Base-by-base conservation (phyloP, 30 jellyfish, hydroid and myxozoan genomes). In the Cassiopea xamachana region DNA sequence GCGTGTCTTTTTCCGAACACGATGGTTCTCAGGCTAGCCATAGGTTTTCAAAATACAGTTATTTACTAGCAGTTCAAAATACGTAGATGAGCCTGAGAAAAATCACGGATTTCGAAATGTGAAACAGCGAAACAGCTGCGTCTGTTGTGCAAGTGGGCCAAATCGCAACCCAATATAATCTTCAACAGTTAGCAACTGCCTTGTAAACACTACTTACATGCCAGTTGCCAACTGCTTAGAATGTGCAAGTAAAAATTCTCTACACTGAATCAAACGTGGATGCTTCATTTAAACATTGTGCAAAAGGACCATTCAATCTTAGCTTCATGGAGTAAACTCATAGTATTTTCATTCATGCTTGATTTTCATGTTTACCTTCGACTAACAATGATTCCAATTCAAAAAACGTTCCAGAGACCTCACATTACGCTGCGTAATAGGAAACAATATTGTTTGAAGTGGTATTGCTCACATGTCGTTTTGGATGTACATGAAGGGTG, bases 181-280 rank as follows among this genome's bases (percentile, higher is more conserved):
- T 27, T 27, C 39, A 27, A 27, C 39, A 27, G n/a, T 47, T 64
- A 5, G 90, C 79, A 6, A 90, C 43, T 1, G 95, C 95, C 27
- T 88, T 79, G 39, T 27, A 27, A 27, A 27, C 39, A 27, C 39
- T 27, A 27, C 39, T 27, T 27, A 27, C 39, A 73, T 48, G 16
- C 95, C 95, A 88, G 90, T 62, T 13, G 95, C 86, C 46, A 88
- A 88, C 61, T 88, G 95, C n/a, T 78, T 80, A 61, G 77, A 72
- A 50, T 79, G 95, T 27, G 76, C 95, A 88, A 10, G 79, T 69
- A 67, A 88, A 88, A 27, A 27, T 27, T 27, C 39, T 27, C 39
- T 27, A 27, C 39, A 27, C 39, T 27, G 39, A 27, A 27, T 27
- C 39, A 27, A 27, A 27, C 39, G 39, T 27, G 15, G 8, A 59